A percentile compares a stretch with the other conserved stretches of the same genome.
Evolutionary conservation across 2,797 vertebrate genomes (phyloP).

Genomic region (Cyclura pinguis): DNA sequence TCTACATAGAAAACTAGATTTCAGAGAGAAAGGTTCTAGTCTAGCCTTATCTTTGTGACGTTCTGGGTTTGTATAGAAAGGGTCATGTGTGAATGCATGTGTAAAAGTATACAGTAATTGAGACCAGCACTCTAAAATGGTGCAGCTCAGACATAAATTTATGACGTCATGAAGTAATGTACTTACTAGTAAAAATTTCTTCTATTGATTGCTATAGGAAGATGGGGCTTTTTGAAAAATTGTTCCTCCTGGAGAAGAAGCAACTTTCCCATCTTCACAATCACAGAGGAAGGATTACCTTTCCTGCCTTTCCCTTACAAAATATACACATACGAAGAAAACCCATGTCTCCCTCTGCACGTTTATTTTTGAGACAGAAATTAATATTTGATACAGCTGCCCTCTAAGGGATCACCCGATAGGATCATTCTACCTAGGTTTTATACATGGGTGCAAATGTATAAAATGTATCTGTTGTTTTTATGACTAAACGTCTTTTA

Average conservation of each 20-base stretch:
- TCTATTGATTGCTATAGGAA: not conserved
- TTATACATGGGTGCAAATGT: not conserved
- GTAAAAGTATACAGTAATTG: not conserved
- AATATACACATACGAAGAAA: not conserved
- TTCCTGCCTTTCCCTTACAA: not conserved
- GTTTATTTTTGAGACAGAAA: not conserved
- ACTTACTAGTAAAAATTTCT: not conserved
- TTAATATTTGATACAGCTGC: no score
- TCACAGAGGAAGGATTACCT: not conserved
- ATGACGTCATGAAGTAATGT: not conserved
- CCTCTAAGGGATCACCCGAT: not conserved
- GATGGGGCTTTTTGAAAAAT: not conserved
- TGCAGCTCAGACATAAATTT: not conserved
- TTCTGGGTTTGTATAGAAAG: not conserved
- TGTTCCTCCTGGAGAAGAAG: not conserved
- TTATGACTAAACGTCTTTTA: not conserved
- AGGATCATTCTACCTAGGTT: not conserved
- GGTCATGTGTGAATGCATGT: not conserved
- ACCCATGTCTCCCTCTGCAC: not conserved
- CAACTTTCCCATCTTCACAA: not conserved
- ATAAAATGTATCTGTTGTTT: not conserved
- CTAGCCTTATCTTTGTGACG: not conserved
- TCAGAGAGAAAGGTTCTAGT: no score
- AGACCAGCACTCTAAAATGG: not conserved
- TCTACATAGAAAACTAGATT: no score